A percentile compares a stretch with the other conserved stretches of the same genome.
phyloP scores from a whole-genome alignment of 2,888 invertebrate species.

The Smittia sp. region DNA sequence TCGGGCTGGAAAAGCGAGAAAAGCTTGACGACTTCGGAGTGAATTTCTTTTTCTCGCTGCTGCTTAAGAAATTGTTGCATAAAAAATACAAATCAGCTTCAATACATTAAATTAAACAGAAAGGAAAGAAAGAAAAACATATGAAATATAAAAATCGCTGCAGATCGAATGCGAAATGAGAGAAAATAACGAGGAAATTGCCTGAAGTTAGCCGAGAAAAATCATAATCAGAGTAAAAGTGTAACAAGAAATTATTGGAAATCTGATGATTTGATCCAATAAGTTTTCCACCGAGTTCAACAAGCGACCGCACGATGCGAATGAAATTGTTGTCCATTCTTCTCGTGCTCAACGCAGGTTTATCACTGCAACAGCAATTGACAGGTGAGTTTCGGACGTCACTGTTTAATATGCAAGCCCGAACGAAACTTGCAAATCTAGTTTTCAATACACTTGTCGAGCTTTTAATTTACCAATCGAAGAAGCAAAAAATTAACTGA shows the following conservation, averaged over 20 bases:
- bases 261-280: conserved; percentile 4
- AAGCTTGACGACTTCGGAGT: neutral
- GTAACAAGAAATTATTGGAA: neutral
- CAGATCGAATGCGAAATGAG: conserved; percentile 31
- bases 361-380: neutral
- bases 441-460: too few relatives aligned
- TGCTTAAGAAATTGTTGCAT: conserved; percentile 34
- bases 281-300: neutral
- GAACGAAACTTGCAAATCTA: too few relatives aligned
- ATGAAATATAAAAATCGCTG: neutral
- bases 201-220: neutral
- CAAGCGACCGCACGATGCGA: neutral
- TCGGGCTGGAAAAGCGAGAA: neutral
- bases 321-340: neutral
- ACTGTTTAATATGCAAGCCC: too few relatives aligned
- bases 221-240: neutral
- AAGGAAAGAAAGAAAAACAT: conserved; percentile 20
- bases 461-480: too few relatives aligned
- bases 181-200: conserved; percentile 28
- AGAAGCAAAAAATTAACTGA: too few relatives aligned
- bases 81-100: conserved; percentile 28
- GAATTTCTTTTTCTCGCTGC: conserved; percentile 15
- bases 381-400: neutral
- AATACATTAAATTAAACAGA: conserved; percentile 16
- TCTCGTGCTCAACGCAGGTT: neutral